Base-by-base conservation (phyloP, 2,888 invertebrate species). In the Athrips mouffetella region DNA sequence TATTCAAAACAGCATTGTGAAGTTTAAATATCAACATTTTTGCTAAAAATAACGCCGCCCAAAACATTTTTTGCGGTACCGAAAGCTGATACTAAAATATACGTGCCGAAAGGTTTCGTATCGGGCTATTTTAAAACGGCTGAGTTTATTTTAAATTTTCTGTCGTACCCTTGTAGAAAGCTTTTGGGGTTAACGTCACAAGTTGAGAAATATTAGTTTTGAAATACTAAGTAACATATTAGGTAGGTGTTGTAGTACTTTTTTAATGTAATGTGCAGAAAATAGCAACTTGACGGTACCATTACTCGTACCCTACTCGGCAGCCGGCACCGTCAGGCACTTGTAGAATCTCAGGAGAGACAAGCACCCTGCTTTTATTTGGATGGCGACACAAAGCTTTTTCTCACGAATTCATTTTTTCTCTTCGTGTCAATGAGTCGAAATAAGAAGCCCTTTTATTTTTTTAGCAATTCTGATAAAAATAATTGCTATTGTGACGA, bases 311-410 rank as follows among this genome's bases (percentile, higher is more conserved):
- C 37, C 37, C 37, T 20, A 37, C 37, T 37, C 37, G 20, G 20
- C 20, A 18, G 37, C 6, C 20, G 18, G 16, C 44, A 20, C 10
- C 44, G n/a, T n/a, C n/a, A n/a, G n/a, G n/a, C 44, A 44, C 44
- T 44, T 44, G 44, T 44, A 44, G 44, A 7, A 30, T 30, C 44
- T 44, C 44, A 20, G 44, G 37, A 35, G 30, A 8, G 30, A 25
- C 25, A 31, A 44, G 44, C 30, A 44, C 44, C 30, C 21, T 31
- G 29, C 31, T 44, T 20, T 44, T 44, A 44, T 44, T 44, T 30
- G 21, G 30, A 44, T 44, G 44, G 13, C 31, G 44, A 18, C 31
- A 44, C 18, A 30, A 44, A 44, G 30, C 44, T 42, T 30, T n/a
- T n/a, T n/a, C n/a, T 44, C 20, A 30, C 30, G 37, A 44, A 29